phyloP scores from a whole-genome alignment of 1,140 invertebrate genomes.

The Drosophila novamexicana region DNA sequence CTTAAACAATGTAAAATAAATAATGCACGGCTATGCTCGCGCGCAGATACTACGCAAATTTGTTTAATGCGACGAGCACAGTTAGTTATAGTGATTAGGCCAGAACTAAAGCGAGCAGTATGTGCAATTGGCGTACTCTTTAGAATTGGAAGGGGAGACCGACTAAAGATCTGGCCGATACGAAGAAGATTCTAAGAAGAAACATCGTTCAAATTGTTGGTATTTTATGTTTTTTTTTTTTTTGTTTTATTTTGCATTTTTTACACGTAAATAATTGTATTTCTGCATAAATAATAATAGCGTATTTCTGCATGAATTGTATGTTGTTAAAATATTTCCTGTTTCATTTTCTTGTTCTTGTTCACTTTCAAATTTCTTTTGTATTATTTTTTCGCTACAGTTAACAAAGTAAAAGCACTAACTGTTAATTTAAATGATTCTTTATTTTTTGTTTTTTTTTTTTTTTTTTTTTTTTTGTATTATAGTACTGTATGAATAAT shows the following conservation, averaged over 20 bases:
- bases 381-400: slow-evolving; percentile 38
- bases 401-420: slow-evolving; percentile 75
- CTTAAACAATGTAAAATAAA: slow-evolving; percentile 18
- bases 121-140: too few relatives aligned
- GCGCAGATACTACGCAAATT: background rate
- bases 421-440: slow-evolving; percentile 47
- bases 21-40: background rate
- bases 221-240: slow-evolving; percentile 60
- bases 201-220: slow-evolving; percentile 45
- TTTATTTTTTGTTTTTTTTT: slow-evolving; percentile 19
- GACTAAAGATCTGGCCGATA: too few relatives aligned
- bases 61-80: too few relatives aligned
- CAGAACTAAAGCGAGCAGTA: too few relatives aligned
- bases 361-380: slow-evolving; percentile 12
- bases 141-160: too few relatives aligned
- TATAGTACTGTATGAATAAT: slow-evolving; percentile 65
- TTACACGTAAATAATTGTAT: slow-evolving; percentile 73
- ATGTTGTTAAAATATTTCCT: slow-evolving; percentile 47
- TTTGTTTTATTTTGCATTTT: slow-evolving; percentile 23
- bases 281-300: slow-evolving; percentile 74
- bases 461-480: slow-evolving; percentile 35
- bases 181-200: too few relatives aligned
- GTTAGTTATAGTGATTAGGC: too few relatives aligned
- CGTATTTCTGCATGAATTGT: slow-evolving; percentile 37
- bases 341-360: background rate